Base-by-base conservation (phyloP, 92 coral and sea anemone species). In the Actinostola sp. region DNA sequence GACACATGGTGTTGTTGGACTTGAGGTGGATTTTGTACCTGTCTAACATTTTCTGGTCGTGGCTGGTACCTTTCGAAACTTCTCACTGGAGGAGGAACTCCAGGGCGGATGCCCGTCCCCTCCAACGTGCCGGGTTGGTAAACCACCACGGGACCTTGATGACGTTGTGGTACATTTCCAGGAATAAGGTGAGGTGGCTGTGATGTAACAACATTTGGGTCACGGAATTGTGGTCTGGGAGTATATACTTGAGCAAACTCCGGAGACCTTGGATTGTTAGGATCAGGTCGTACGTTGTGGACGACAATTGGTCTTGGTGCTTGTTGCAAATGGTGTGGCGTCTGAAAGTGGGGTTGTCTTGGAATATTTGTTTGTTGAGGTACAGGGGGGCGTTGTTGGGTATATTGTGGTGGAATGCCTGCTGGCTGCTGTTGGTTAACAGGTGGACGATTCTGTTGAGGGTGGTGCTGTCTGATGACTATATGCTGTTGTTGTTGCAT, bases 401-500 rank as follows among this genome's bases (percentile, higher is more conserved):
- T 54, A 13, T 53, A 50, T 7, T 56, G 76, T 28, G 29, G 61
- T 21, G 69, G 86, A 25, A 66, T 57, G 4, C 52, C 59, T 27
- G 71, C 46, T 42, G 73, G 85, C 38, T 61, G 82, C 32, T 67
- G 78, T 57, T 73, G 89, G 45, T 63, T 16, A 15, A 41, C 41
- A 26, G 52, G 59, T 28, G 17, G 62, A 21, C 39, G 63, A 0
- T 61, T 43, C 57, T 70, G 81, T 2, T 44, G 61, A 7, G 31
- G 72, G 6, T 29, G 81, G 27, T 64, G 72, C 30, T 62, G 81
- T 33, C 52, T 48, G 2, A 38, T 30, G 2, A 33, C 29, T 16
- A 50, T 20, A 35, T 73, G 81, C 33, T 62, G 81, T 15, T 58
- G 67, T n/a, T 29, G 74, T 35, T 31, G 73, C 43, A 34, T 52